Evolutionary conservation across 1,140 invertebrate species (phyloP).

Genomic region (Monomorium pharaonis): DNA sequence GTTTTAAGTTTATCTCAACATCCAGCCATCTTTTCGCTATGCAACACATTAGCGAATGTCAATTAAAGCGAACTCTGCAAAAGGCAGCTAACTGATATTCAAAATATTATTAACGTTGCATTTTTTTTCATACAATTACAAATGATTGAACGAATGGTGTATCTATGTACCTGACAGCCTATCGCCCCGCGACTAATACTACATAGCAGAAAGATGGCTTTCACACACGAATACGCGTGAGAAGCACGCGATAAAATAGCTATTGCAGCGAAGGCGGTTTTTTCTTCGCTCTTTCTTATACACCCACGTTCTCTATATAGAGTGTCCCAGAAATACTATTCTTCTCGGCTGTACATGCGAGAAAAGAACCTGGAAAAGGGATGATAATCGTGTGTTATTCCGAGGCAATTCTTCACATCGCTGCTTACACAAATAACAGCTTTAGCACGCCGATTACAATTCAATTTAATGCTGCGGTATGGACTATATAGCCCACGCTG

Average conservation of each 20-base stretch:
- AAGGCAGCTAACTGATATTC: neutral
- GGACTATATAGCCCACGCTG: neutral
- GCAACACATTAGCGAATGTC: too few species aligned
- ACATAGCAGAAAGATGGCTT: conserved; percentile 14
- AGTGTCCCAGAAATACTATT: conserved; percentile 10
- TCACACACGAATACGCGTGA: conserved; percentile 26
- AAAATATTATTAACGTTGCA: neutral
- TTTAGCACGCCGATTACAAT: conserved; percentile 10
- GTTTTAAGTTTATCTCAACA: neutral
- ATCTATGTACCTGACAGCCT: neutral
- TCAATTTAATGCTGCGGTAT: conserved; percentile 18
- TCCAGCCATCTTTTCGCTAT: too few species aligned
- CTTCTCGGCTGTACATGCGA: neutral
- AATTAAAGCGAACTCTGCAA: neutral
- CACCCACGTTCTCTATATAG: neutral
- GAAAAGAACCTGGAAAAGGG: neutral
- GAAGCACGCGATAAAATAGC: conserved; percentile 37
- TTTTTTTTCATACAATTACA: neutral
- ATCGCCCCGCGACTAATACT: conserved; percentile 20
- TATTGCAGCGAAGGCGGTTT: neutral
- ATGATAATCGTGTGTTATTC: neutral
- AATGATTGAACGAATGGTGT: neutral
- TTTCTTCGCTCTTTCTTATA: conserved; percentile 41
- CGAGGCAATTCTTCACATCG: neutral
- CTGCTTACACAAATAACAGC: neutral